These are phyloP conservation scores for Calypte anna DNA, from an alignment of 2,113 vertebrate species.

Conservation along the genomic window DNA sequence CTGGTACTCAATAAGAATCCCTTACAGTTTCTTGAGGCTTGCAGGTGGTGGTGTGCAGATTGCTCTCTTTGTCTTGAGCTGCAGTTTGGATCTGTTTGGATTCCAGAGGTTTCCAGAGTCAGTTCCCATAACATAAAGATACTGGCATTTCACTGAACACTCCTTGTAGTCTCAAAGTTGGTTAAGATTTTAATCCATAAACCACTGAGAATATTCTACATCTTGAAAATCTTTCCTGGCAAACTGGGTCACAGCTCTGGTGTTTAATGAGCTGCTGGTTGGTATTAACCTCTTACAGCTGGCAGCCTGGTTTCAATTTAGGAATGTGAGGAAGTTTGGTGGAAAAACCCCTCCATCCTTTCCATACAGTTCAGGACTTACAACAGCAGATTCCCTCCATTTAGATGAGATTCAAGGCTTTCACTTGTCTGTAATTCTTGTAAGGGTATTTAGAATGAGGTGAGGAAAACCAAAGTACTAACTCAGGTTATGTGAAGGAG, in stretches of 20 bases:
- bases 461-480: neutral
- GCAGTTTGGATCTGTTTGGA: neutral
- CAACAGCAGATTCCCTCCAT: neutral
- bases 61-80: neutral
- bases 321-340: neutral
- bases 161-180: neutral
- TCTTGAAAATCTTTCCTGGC: neutral
- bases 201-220: neutral
- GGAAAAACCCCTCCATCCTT: neutral
- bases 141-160: neutral
- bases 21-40: neutral
- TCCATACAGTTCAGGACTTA: neutral
- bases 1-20: neutral
- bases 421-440: neutral
- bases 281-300: neutral
- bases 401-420: neutral
- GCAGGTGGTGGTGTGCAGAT: neutral
- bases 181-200: neutral
- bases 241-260: neutral
- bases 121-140: neutral
- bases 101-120: neutral
- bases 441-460: neutral
- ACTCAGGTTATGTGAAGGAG: neutral
- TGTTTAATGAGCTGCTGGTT: neutral
- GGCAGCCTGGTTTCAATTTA: neutral